Evolutionary conservation across 2,797 vertebrate species (phyloP), one percentile per base, ranked within the genome.

Genomic region (Semaprochilodus insignis): DNA sequence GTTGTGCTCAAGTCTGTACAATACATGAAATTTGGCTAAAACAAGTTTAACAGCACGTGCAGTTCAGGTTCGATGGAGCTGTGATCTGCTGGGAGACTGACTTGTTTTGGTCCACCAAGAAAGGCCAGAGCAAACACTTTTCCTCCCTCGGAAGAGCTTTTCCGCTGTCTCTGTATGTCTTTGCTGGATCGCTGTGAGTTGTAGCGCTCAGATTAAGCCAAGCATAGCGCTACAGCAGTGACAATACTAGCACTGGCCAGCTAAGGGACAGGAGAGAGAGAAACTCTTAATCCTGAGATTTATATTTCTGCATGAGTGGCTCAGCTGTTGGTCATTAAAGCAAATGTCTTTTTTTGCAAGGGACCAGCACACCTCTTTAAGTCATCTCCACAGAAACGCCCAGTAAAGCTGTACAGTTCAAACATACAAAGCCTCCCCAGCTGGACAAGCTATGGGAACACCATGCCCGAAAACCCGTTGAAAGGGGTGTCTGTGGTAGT

Each of bases 331-430:
- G 69, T 44, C 66, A 70, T 51, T 72, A 75, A 36, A 31, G 52
- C 55, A 17, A n/a, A 27, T 54, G 66, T 62, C 21, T 70, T 21
- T 73, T 31, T 81, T 59, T 74, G 40, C 52, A 81, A 62, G 17
- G 31, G 16, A 74, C 16, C 19, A 17, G 14, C 5, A 19, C 52
- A 84, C 52, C 71, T 59, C 52, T 62, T 74, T 74, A 70, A 74
- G 59, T 60, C 54, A 78, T 81, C 83, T 70, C 80, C 82, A 71
- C 63, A 82, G 86, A 83, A 88, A 86, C 76, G 27, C 78, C 48
- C 27, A 74, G 55, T 85, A 83, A 87, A 86, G 85, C 57, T 71
- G 74, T 52, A 48, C 73, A 81, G 76, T 79, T 88, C 74, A 89
- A 86, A 87, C 77, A 85, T 48, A 74, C 40, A 31, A 60, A 55